Percentiles rank a stretch among this genome's conserved stretches.
These are phyloP conservation scores for Lithophane leautieri DNA, from an alignment of 2,888 invertebrate species.

Conservation along the genomic window DNA sequence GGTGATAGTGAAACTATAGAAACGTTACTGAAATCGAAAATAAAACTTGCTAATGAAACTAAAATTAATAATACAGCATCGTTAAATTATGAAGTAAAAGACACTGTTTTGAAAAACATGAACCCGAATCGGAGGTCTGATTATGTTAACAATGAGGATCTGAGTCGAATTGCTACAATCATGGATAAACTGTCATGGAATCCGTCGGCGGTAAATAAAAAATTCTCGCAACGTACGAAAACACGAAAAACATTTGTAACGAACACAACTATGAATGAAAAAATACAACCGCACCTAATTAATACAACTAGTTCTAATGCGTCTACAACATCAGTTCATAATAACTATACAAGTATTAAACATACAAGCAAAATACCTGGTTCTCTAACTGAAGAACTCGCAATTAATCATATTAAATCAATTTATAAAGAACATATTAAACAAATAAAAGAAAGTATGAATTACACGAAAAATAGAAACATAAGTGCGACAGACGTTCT, in stretches of 20 bases:
- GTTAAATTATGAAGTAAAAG: neutral
- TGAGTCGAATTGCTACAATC: neutral
- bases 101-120: neutral
- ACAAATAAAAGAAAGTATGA: slow-evolving; percentile 16
- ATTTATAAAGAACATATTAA: slow-evolving; percentile 27
- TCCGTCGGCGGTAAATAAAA: neutral
- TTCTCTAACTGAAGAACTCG: slow-evolving; percentile 19
- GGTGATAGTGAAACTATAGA: neutral
- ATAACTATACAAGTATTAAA: slow-evolving; percentile 20
- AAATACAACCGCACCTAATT: neutral
- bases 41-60: neutral
- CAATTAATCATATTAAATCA: slow-evolving; percentile 19
- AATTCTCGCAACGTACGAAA: neutral
- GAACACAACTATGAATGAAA: neutral
- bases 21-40: neutral
- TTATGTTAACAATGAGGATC: neutral
- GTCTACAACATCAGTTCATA: neutral
- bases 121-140: slow-evolving; percentile 32
- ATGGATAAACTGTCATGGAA: slow-evolving; percentile 15
- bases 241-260: neutral
- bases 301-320: slow-evolving; percentile 7
- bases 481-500: slow-evolving; percentile 16
- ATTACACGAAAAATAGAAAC: slow-evolving; percentile 19
- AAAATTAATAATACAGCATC: neutral
- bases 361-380: slow-evolving; percentile 42